Percentiles rank a stretch among this genome's conserved stretches.
phyloP scores from a whole-genome alignment of 2,113 vertebrate species.

The Trachemys scripta region DNA sequence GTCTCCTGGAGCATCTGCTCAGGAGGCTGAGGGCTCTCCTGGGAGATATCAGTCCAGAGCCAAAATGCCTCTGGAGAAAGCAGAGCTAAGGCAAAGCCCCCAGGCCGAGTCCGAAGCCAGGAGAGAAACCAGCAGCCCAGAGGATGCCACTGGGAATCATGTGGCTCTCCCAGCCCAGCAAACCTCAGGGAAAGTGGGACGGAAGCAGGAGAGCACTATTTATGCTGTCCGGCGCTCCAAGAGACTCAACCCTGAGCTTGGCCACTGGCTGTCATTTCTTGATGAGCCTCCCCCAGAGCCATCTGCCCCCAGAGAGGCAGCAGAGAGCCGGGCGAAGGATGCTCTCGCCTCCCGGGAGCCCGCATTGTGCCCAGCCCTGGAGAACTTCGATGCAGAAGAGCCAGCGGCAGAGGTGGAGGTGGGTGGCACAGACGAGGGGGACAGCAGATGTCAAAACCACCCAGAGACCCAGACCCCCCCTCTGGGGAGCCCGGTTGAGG shows the following conservation, averaged over 20 bases:
- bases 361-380: neutral
- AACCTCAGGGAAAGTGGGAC: constrained; percentile 41
- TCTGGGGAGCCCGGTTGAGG: constrained; percentile 79
- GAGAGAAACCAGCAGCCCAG: constrained; percentile 14
- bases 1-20: neutral
- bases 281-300: constrained; percentile 1
- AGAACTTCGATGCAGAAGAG: constrained; percentile 57
- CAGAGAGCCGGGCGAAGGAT: neutral
- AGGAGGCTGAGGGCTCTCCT: neutral
- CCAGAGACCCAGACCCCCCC: constrained; percentile 78
- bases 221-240: constrained; percentile 91
- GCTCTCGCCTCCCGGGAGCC: constrained; percentile 12
- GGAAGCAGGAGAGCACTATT: constrained; percentile 73
- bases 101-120: constrained; percentile 27
- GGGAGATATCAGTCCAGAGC: neutral
- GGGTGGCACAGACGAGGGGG: constrained; percentile 39
- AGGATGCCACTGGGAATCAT: constrained; percentile 46
- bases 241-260: constrained; percentile 88
- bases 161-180: neutral
- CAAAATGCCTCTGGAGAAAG: constrained; percentile 52
- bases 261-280: constrained; percentile 76
- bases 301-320: neutral
- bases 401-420: constrained; percentile 72
- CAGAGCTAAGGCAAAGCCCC: constrained; percentile 23
- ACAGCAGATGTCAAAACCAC: neutral